Evolutionary conservation across 2,888 invertebrate genomes (phyloP).

Genomic region (Cephonodes hylas): DNA sequence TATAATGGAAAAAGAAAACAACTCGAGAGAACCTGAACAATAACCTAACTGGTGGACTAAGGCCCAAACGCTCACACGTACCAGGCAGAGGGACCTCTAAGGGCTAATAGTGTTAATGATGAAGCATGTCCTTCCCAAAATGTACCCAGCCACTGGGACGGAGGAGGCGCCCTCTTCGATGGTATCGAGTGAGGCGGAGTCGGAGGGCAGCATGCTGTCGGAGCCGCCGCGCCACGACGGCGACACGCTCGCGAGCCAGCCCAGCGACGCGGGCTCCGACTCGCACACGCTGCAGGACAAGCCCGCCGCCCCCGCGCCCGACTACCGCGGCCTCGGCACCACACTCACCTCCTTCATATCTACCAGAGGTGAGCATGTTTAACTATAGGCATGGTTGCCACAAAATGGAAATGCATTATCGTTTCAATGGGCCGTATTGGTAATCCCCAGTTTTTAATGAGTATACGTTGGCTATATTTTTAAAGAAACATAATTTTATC

Average conservation of each 20-base stretch:
- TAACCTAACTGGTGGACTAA: too few relatives aligned
- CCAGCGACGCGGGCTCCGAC: conserved; percentile 39
- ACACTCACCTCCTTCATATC: conserved; percentile 56
- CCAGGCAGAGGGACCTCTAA: too few relatives aligned
- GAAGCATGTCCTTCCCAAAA: neutral
- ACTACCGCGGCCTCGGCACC: conserved; percentile 51
- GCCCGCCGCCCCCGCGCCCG: conserved; percentile 37
- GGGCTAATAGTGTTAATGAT: too few relatives aligned
- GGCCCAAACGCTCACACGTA: too few relatives aligned
- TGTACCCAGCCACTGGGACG: conserved; percentile 44
- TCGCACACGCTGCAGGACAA: conserved; percentile 40
- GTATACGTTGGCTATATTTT: too few relatives aligned
- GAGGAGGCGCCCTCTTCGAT: conserved; percentile 75
- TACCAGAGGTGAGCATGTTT: conserved; percentile 51
- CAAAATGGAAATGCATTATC: too few relatives aligned
- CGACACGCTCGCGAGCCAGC: conserved; percentile 31
- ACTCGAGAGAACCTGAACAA: too few relatives aligned
- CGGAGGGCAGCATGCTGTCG: conserved; percentile 64
- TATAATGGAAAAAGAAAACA: too few relatives aligned
- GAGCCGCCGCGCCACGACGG: conserved; percentile 53
- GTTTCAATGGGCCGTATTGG: too few relatives aligned
- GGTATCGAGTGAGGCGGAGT: conserved; percentile 75
- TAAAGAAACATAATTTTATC: too few relatives aligned
- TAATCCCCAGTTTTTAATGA: too few relatives aligned
- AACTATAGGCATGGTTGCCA: too few relatives aligned